Conservation (phyloP, 2,113 vertebrate species). For the Sinocyclocheilus rhinocerous region DNA sequence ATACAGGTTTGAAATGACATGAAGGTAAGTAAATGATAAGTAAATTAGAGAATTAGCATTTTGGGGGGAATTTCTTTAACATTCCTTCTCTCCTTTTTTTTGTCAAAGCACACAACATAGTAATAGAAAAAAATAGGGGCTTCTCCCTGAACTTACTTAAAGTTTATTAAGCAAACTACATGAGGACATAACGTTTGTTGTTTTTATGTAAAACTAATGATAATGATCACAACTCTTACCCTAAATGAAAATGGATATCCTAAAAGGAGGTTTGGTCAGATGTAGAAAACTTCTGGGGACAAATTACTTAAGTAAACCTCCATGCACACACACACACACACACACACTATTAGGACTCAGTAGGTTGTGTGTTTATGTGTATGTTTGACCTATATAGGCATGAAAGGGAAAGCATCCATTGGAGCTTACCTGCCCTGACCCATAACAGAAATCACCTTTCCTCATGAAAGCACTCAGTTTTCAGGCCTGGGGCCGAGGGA, state of each 20-base stretch:
- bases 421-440: slow-evolving; percentile 57
- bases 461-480: slow-evolving; percentile 50
- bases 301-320: neutral
- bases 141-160: neutral
- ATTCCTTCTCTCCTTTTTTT: neutral
- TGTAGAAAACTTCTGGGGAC: neutral
- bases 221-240: neutral
- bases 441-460: slow-evolving; percentile 22
- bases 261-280: neutral
- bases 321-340: neutral
- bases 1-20: too few relatives aligned
- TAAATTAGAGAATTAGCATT: too few relatives aligned
- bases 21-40: neutral
- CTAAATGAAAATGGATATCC: neutral
- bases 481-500: slow-evolving; percentile 37
- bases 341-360: neutral
- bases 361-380: slow-evolving; percentile 48
- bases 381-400: slow-evolving; percentile 62
- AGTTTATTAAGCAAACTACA: neutral
- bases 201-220: neutral
- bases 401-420: slow-evolving; percentile 78
- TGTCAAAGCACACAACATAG: neutral
- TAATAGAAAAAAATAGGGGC: neutral
- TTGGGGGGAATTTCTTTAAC: neutral
- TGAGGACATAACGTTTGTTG: neutral